These are phyloP conservation scores for Hydrolagus colliei DNA, from an alignment of 2,797 vertebrate species.

Conservation along the genomic window DNA sequence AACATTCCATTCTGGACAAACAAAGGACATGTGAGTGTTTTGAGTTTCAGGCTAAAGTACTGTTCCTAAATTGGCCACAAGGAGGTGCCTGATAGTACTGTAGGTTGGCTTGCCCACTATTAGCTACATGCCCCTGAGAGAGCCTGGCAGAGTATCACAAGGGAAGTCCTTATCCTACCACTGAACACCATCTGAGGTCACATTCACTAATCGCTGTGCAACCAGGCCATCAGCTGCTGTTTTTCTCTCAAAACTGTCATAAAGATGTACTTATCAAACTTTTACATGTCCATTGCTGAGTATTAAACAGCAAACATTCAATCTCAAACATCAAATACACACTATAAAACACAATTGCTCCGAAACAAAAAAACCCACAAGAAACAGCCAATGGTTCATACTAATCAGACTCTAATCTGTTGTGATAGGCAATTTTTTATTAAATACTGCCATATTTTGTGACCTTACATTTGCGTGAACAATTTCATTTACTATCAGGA, in stretches of 20 bases:
- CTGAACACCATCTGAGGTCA: background rate
- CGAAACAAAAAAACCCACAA: constrained; percentile 46
- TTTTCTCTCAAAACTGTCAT: background rate
- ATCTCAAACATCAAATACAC: background rate
- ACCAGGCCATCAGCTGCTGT: background rate
- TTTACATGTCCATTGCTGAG: background rate
- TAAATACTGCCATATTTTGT: constrained; percentile 52
- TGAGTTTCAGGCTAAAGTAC: background rate
- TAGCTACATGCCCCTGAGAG: background rate
- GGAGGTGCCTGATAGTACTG: background rate
- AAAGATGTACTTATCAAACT: background rate
- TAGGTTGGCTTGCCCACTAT: background rate
- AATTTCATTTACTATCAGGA: constrained; percentile 52
- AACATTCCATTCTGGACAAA: background rate
- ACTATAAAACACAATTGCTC: too few species aligned
- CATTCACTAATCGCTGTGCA: background rate
- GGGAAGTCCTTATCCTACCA: background rate
- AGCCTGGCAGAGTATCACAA: background rate
- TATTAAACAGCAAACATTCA: background rate
- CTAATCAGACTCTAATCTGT: constrained; percentile 36
- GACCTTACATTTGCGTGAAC: constrained; percentile 55
- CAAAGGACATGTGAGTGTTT: background rate
- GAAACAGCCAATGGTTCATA: constrained; percentile 35
- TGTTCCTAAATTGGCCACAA: background rate
- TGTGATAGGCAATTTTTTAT: constrained; percentile 52